phyloP scores from a whole-genome alignment of 2,888 invertebrate genomes.

The Cyrtodaria siliqua region DNA sequence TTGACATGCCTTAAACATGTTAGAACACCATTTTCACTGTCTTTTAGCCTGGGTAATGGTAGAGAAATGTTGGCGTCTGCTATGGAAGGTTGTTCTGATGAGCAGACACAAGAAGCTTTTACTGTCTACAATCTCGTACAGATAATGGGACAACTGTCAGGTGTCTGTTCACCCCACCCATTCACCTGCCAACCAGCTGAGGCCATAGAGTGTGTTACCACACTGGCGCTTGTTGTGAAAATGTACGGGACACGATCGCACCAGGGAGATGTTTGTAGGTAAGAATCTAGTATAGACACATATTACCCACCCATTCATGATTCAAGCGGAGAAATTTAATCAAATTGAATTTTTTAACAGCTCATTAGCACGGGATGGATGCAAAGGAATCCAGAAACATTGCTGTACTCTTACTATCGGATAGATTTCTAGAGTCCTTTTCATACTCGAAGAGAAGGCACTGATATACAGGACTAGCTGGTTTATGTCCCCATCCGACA shows the following conservation, averaged over 20 bases:
- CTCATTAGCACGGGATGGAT: too few species aligned
- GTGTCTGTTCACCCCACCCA: constrained; percentile 28
- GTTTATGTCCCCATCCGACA: too few species aligned
- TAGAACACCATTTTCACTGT: neutral
- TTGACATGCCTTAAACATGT: too few species aligned
- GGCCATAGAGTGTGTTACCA: constrained; percentile 34
- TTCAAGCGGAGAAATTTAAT: too few species aligned
- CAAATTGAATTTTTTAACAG: too few species aligned
- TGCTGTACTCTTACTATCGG: too few species aligned
- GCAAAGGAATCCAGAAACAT: too few species aligned
- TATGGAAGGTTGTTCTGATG: constrained; percentile 7
- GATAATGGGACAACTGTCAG: constrained; percentile 32
- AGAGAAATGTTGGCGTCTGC: constrained; percentile 7
- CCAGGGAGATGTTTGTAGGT: constrained; percentile 30
- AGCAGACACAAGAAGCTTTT: neutral
- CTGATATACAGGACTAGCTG: too few species aligned
- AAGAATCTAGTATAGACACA: too few species aligned
- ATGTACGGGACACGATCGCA: neutral
- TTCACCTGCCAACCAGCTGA: constrained; percentile 35
- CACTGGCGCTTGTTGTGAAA: constrained; percentile 18
- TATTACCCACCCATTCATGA: too few species aligned
- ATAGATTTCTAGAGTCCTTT: too few species aligned
- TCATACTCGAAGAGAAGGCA: too few species aligned
- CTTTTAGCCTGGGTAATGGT: constrained; percentile 8
- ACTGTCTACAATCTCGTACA: constrained; percentile 19